Conservation (phyloP, 2,113 vertebrate genomes). For the Psephotus haematonotus region DNA sequence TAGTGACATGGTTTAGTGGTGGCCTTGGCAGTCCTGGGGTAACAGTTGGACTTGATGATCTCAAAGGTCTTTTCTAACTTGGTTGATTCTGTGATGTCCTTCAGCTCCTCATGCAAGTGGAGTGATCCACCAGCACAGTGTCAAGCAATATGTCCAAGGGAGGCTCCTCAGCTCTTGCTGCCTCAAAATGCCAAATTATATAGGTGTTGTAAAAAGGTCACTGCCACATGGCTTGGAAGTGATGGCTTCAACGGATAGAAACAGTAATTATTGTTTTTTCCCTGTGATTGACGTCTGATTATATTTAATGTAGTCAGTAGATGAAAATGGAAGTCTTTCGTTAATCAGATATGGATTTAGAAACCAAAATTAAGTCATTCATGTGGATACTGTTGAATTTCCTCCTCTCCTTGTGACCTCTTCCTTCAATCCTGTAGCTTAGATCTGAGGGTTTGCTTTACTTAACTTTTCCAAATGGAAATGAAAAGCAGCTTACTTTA, state of each 20-base stretch:
- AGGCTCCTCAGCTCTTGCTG: not conserved
- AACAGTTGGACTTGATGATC: not conserved
- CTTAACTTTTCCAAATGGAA: slow-evolving; percentile 23
- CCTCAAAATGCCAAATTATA: not conserved
- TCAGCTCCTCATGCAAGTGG: not conserved
- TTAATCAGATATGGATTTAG: slow-evolving; percentile 29
- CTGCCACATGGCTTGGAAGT: not conserved
- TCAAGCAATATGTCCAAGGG: accelerated
- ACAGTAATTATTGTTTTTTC: not conserved
- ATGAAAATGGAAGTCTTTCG: slow-evolving; percentile 7
- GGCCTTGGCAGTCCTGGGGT: not conserved
- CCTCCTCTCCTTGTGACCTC: slow-evolving; percentile 3
- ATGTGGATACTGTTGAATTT: slow-evolving; percentile 32
- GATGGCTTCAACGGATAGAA: not conserved
- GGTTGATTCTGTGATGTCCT: not conserved
- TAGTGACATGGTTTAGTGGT: not conserved
- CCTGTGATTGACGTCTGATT: not conserved
- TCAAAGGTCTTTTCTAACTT: not conserved
- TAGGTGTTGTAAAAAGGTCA: not conserved
- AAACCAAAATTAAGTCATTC: slow-evolving; percentile 18
- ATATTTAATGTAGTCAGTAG: not conserved
- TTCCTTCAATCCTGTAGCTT: slow-evolving; percentile 25
- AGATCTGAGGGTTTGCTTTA: slow-evolving; percentile 37
- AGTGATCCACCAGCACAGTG: not conserved
- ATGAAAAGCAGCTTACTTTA: slow-evolving; percentile 43